Conservation (phyloP, 2,797 vertebrate genomes). For the Nannoperca obscura region DNA sequence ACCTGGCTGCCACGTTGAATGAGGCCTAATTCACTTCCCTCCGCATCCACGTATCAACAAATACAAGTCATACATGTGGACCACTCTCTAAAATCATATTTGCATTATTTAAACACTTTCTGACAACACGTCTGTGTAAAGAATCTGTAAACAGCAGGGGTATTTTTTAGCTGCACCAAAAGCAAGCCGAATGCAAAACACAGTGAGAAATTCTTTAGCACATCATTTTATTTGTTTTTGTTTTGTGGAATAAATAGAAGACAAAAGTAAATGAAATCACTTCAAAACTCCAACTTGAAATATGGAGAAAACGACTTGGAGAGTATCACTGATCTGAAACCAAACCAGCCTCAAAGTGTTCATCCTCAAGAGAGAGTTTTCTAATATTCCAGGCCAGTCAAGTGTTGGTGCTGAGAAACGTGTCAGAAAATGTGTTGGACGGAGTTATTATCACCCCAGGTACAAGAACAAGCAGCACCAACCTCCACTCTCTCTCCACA, state of each 20-base stretch:
- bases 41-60: constrained; percentile 16
- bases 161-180: constrained; percentile 26
- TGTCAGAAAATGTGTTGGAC: constrained; percentile 55
- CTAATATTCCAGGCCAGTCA: constrained; percentile 40
- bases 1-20: constrained; percentile 3
- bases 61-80: constrained; percentile 8
- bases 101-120: constrained; percentile 14
- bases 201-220: constrained; percentile 13
- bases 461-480: constrained; percentile 48
- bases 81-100: constrained; percentile 11
- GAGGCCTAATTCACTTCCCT: constrained; percentile 9
- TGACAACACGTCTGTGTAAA: neutral
- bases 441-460: constrained; percentile 68
- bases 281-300: constrained; percentile 36
- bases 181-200: constrained; percentile 4
- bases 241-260: constrained; percentile 7
- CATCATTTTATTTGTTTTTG: neutral
- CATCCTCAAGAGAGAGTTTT: constrained; percentile 30
- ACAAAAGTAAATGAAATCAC: constrained; percentile 34
- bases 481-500: constrained; percentile 6
- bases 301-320: constrained; percentile 39
- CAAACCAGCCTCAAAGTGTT: constrained; percentile 41
- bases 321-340: constrained; percentile 36
- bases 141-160: constrained; percentile 15
- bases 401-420: constrained; percentile 48